Evolutionary conservation across 2,888 invertebrate genomes (phyloP), one percentile per base, ranked within the genome.

Genomic region (Phyllotreta striolata): DNA sequence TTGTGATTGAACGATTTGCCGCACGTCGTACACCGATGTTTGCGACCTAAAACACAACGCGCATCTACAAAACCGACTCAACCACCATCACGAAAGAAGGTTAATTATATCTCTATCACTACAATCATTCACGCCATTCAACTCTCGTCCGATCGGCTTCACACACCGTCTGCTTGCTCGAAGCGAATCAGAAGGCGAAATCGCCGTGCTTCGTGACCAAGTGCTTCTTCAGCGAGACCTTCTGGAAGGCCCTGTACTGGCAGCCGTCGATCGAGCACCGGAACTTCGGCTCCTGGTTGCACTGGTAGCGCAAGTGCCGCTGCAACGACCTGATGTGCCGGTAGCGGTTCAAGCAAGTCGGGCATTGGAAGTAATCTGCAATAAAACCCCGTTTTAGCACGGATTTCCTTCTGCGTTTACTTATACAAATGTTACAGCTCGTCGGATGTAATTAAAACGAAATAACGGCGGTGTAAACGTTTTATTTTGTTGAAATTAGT

Each of bases 271-370:
- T 39, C 0, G 47, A 14, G 76, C 91, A 91, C 66, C 89, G 88
- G 82, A 91, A 91, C 62, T 88, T 85, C 0, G 91, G 91, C 67
- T 90, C 87, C 77, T 91, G 91, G 24, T 71, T 65, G 43, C 73
- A 73, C 56, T 73, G 72, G 56, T 68, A 72, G 34, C 69, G 70
- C 34, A 62, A 40, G 35, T 73, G 72, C n/a, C 70, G 62, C 55
- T 63, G 55, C n/a, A 73, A 49, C 0, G 71, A 70, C 54, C 68
- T 58, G 12, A 63, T 63, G 8, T 67, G 64, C 58, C 52, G 58
- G 46, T 73, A 73, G 6, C 24, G 62, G 61, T 68, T 69, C 7
- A 59, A 55, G 37, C 71, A 73, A 9, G 34, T 59, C 6, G 38
- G 37, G 43, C 73, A 73, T 12, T 10, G 5, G 13, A 44, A 8